These are phyloP conservation scores for Invenusta paracnida DNA, from an alignment of 2,888 invertebrate genomes.

Conservation along the genomic window DNA sequence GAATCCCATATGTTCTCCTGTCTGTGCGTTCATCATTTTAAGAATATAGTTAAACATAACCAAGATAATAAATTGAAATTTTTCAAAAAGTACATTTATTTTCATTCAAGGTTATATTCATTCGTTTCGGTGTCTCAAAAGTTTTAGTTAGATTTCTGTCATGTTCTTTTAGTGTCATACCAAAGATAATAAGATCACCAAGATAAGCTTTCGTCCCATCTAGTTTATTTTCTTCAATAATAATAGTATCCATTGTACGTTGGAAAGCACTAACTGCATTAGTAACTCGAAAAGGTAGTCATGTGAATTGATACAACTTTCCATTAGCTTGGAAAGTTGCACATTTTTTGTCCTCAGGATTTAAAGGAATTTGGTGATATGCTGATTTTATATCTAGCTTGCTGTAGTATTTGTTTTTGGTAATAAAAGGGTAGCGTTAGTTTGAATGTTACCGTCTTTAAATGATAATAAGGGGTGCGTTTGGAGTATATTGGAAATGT, in stretches of 20 bases:
- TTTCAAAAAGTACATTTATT: neutral
- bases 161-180: neutral
- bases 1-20: too few relatives aligned
- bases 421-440: too few relatives aligned
- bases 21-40: too few relatives aligned
- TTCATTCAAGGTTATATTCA: neutral
- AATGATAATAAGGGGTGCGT: too few relatives aligned
- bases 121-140: neutral
- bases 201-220: neutral
- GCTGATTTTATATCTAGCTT: neutral
- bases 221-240: neutral
- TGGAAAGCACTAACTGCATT: neutral
- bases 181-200: neutral
- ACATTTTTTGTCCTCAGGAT: neutral
- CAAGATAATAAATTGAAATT: neutral
- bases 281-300: neutral
- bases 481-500: too few relatives aligned
- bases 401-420: neutral
- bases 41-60: too few relatives aligned
- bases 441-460: too few relatives aligned
- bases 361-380: neutral
- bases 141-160: neutral
- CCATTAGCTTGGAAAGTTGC: neutral
- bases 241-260: neutral
- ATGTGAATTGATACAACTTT: neutral